Base-by-base conservation (phyloP, 2,113 vertebrate genomes). In the Pomatorhinus ruficollis region DNA sequence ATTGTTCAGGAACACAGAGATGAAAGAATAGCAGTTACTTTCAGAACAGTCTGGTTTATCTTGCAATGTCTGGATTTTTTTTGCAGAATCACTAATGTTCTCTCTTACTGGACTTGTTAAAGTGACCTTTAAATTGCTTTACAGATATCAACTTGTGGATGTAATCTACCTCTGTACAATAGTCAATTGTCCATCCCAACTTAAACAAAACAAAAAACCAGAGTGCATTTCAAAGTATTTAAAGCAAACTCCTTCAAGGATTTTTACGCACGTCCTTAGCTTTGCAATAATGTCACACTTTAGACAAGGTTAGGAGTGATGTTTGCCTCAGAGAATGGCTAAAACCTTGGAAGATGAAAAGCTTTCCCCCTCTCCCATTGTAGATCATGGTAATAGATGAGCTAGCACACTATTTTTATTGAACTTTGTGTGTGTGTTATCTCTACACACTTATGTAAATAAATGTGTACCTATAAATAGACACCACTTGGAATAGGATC, bases 41-140 rank as follows among this genome's bases (percentile, higher is more conserved):
- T 39, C 57, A 65, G 76, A 96, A 61, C 78, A 83, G 33, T 86
- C 90, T 75, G 59, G 70, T 94, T 96, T 95, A 75, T 91, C 71
- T 89, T 82, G 33, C 59, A 87, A 68, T 40, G 44, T 31, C 95
- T 86, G 42, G 39, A 92, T 95, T 96, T 91, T 93, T 93, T 96
- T 92, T 94, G 94, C 76, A 84, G 88, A 92, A 95, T 95, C 89
- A 80, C 61, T 96, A 96, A 94, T 80, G 52, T 35, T 91, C 68
- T 59, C 70, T 75, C 42, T 81, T 85, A 79, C 40, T 84, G 90
- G 57, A 65, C 79, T 75, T 95, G 96, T 94, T 93, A 50, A 96
- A 95, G 86, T 66, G 65, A 87, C 95, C 81, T 83, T 93, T 95
- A 96, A 97, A 93, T 96, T 87, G 91, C 63, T 68, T 89, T 90